phyloP scores from a whole-genome alignment of 2,888 invertebrate genomes.

The Melinopterus prodromus region DNA sequence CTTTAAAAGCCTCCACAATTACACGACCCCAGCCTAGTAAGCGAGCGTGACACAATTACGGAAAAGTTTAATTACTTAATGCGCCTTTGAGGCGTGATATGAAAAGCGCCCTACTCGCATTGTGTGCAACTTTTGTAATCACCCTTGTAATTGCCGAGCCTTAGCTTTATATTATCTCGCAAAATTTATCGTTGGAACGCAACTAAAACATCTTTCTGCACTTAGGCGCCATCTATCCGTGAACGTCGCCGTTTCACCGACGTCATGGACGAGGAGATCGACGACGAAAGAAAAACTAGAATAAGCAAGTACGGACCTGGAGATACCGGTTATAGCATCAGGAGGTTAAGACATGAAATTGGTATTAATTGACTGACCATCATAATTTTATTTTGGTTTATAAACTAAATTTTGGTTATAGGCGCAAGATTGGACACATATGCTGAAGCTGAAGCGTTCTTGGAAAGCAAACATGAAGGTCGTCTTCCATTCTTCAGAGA shows the following conservation, averaged over 20 bases:
- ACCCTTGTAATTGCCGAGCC: too few relatives aligned
- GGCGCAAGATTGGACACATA: slow-evolving; percentile 82
- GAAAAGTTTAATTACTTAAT: too few relatives aligned
- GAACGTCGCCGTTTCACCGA: slow-evolving; percentile 92
- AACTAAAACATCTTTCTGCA: not conserved
- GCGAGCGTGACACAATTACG: too few relatives aligned
- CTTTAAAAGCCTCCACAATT: too few relatives aligned
- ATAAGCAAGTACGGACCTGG: slow-evolving; percentile 79
- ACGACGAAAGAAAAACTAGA: slow-evolving; percentile 84
- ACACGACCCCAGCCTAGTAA: too few relatives aligned
- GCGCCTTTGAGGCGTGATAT: too few relatives aligned
- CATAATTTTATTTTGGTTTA: not conserved
- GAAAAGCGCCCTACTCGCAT: too few relatives aligned
- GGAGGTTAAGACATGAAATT: slow-evolving; percentile 84
- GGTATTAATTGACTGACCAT: slow-evolving; percentile 56
- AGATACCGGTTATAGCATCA: slow-evolving; percentile 70
- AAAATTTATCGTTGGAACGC: not conserved
- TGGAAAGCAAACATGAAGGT: slow-evolving; percentile 79
- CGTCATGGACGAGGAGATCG: slow-evolving; percentile 95
- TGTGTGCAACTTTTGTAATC: too few relatives aligned
- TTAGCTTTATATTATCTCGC: too few relatives aligned
- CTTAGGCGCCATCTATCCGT: slow-evolving; percentile 83
- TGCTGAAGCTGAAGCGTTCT: slow-evolving; percentile 86
- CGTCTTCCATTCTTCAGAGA: slow-evolving; percentile 91
- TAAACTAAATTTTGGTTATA: slow-evolving; percentile 32